phyloP scores from a whole-genome alignment of 2,888 invertebrate species.

The Nemapogon koenigi region DNA sequence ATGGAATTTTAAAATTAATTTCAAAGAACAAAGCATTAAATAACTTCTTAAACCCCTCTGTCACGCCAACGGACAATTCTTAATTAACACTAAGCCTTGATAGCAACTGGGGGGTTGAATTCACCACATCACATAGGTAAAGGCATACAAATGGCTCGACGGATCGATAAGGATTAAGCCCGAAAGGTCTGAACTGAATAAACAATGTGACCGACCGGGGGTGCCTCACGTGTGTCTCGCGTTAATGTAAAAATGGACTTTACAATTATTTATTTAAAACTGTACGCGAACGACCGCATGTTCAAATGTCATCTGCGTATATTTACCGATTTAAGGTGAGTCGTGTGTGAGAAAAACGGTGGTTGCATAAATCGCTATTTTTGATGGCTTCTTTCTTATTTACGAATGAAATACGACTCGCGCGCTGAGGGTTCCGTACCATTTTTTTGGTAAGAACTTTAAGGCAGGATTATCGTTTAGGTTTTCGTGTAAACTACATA shows the following conservation, averaged over 20 bases:
- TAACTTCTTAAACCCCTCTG: constrained; percentile 8
- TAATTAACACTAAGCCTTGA: constrained; percentile 9
- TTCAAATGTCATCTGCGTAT: too few relatives aligned
- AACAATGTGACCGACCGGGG: constrained; percentile 37
- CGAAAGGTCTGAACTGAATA: constrained; percentile 44
- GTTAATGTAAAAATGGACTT: constrained; percentile 37
- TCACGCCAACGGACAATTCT: constrained; percentile 9
- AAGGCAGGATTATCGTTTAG: too few relatives aligned
- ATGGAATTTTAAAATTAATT: constrained; percentile 9
- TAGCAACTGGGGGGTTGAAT: constrained; percentile 4
- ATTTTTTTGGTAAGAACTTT: too few relatives aligned
- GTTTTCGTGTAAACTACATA: too few relatives aligned
- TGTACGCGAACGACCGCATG: too few relatives aligned
- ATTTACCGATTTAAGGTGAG: too few relatives aligned
- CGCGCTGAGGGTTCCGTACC: too few relatives aligned
- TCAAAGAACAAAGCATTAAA: constrained; percentile 7
- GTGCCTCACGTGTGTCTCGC: constrained; percentile 25
- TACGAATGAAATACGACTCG: too few relatives aligned
- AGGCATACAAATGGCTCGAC: neutral
- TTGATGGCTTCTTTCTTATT: too few relatives aligned
- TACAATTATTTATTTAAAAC: constrained; percentile 25
- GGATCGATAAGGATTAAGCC: constrained; percentile 45
- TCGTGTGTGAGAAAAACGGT: too few relatives aligned
- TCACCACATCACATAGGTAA: constrained; percentile 8
- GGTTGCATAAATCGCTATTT: too few relatives aligned